Percentiles rank a stretch among this genome's conserved stretches.
phyloP scores from a whole-genome alignment of 2,888 invertebrate species.

The Epirrhoe alternata region DNA sequence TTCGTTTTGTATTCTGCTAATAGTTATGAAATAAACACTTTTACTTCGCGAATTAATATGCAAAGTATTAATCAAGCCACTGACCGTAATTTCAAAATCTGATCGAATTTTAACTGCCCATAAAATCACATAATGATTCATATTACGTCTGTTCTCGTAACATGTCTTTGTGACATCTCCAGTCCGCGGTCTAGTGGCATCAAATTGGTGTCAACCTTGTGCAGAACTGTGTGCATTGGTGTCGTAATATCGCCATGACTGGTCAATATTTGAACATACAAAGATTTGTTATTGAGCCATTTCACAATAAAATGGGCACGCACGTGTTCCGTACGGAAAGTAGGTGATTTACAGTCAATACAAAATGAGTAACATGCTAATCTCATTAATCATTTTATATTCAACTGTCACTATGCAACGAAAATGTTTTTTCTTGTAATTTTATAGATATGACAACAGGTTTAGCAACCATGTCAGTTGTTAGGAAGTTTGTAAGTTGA shows the following conservation, averaged over 20 bases:
- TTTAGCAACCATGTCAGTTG: no score
- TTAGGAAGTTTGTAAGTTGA: no score
- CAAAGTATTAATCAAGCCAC: conserved; percentile 11
- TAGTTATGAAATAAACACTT: conserved; percentile 1
- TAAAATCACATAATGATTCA: conserved; percentile 30
- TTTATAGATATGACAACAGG: no score
- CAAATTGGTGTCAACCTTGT: conserved; percentile 52
- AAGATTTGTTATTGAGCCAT: conserved; percentile 45
- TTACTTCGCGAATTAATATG: conserved; percentile 1
- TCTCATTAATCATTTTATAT: no score
- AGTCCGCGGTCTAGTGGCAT: conserved; percentile 35
- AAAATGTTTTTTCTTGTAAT: no score
- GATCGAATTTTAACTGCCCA: conserved; percentile 26
- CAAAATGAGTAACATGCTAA: neutral
- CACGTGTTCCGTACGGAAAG: conserved; percentile 21
- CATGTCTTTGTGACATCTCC: conserved; percentile 38
- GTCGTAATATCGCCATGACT: conserved; percentile 46
- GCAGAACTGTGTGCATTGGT: conserved; percentile 28
- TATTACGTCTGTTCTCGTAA: conserved; percentile 37
- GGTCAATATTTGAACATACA: conserved; percentile 52
- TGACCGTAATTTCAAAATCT: conserved; percentile 21
- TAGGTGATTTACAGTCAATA: neutral
- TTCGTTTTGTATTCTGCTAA: neutral
- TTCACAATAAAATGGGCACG: conserved; percentile 43
- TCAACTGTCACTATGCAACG: no score